Evolutionary conservation across 2,888 invertebrate genomes (phyloP), one percentile per base, ranked within the genome.

Genomic region (Subacronicta megacephala): DNA sequence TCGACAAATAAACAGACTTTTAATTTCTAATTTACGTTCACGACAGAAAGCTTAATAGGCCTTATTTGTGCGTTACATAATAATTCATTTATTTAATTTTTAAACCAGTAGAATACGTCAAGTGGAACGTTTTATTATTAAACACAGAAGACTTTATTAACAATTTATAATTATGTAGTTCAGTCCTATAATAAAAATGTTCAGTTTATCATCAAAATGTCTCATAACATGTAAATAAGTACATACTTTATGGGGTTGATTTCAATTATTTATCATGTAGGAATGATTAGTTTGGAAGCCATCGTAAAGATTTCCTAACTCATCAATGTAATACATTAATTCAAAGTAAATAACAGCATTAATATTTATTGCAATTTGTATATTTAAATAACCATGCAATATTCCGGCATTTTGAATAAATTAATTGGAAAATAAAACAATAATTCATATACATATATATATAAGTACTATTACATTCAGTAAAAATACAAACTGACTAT

Each of bases 391-490:
- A 26, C 6, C 16, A 18, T 31, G 43, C n/a, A 33, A 37, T 29
- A 37, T 43, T 43, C 18, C 29, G 42, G 45, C 13, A 49, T 35
- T 49, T 41, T 31, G 37, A 74, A 75, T 73, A 75, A 71, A 64
- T 81, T 54, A 75, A 70, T 56, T 62, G 49, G 44, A 70, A 72
- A 66, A 76, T 68, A 75, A 82, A 83, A 83, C 72, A 83, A 83
- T 84, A 87, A 10, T 84, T 83, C 84, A 87, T 85, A 86, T 79
- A 73, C 74, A 10, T 84, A 82, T 84, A 87, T 85, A 86, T 79
- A 73, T 75, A 71, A 59, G 1, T 31, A 31, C 10, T 62, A 72
- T 51, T 72, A 70, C 46, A 56, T 55, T 77, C 77, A 72, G 62
- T 81, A 75, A 75, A 82, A 84, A 83, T 83, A 86, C 80, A 84